Evolutionary conservation across 2,888 invertebrate species (phyloP), one percentile per base, ranked within the genome.

Genomic region (Penaeus monodon): DNA sequence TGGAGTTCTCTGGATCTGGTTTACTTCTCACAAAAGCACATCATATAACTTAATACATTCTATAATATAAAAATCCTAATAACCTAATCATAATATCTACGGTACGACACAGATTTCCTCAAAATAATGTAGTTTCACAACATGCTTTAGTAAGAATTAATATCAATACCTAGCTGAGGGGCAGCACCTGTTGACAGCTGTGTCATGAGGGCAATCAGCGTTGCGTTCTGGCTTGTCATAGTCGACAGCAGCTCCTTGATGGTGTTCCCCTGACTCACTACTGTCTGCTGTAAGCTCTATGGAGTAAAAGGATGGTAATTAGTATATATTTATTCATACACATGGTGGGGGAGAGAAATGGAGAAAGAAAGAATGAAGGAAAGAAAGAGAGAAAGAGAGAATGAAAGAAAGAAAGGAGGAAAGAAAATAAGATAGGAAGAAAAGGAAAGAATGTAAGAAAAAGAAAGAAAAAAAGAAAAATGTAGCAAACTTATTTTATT

Each of bases 221-320:
- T 82, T 33, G 86, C 57, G 64, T 86, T 86, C 64, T 86, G 86
- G 24, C 66, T 66, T 12, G 86, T 70, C n/a, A 86, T 49, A 10
- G 82, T 82, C 24, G 63, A 65, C 7, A 86, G 65, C 10, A 86
- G 63, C 10, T 81, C 81, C 78, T 86, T 86, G 14, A 86, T 64
- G 27, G 82, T 78, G 29, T 77, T 77, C 14, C 77, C 82, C 12
- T 86, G 86, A 24, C 38, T 76, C 20, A 33, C 68, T 12, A 82
- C 64, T 27, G 86, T 86, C 65, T 86, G 82, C 82, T 76, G 76
- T 12, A 86, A 78, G 49, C 38, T 86, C 85, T 85, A 81, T n/a
- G 27, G 29, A 49, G 27, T 22, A 27, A 20, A 70, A 38, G 27
- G 77, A 29, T 24, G 17, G 10, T 27, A 17, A 20, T 22, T 33